These are phyloP conservation scores for Thereva nobilitata DNA, from an alignment of 2,888 invertebrate species.

Conservation along the genomic window DNA sequence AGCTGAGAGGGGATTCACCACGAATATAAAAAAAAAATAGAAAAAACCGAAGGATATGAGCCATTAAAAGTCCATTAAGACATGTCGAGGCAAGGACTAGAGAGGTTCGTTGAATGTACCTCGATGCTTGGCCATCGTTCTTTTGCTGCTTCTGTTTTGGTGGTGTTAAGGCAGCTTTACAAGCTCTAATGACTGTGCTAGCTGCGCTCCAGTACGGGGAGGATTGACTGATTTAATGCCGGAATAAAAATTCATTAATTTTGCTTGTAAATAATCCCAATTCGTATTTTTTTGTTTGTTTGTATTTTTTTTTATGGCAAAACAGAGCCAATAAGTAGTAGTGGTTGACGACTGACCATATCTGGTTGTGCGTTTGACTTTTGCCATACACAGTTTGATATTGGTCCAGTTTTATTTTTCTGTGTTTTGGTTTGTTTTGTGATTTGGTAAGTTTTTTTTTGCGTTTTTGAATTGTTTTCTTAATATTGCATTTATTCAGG, in stretches of 20 bases:
- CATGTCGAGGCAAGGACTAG: slow-evolving; percentile 36
- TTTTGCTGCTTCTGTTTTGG: slow-evolving; percentile 22
- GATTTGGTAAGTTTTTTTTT: slow-evolving; percentile 20
- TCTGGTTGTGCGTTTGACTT: slow-evolving; percentile 11
- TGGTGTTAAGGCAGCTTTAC: slow-evolving; percentile 22
- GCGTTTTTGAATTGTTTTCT: not conserved
- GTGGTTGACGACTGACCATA: slow-evolving; percentile 23
- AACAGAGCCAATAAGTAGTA: slow-evolving; percentile 22
- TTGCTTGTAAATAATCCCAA: slow-evolving; percentile 26
- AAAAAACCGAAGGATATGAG: slow-evolving; percentile 35
- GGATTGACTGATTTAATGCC: slow-evolving; percentile 26
- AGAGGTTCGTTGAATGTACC: slow-evolving; percentile 26
- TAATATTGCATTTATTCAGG: too few relatives aligned
- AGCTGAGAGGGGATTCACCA: too few relatives aligned
- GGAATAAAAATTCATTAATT: slow-evolving; percentile 36
- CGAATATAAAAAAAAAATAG: slow-evolving; percentile 5
- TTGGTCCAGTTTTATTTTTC: too few relatives aligned
- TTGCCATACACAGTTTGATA: not conserved
- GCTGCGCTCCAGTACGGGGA: slow-evolving; percentile 4
- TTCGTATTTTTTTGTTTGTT: not conserved
- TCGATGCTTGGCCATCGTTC: slow-evolving; percentile 22
- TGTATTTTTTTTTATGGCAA: slow-evolving; percentile 1
- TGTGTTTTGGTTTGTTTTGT: too few relatives aligned
- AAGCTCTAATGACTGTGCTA: slow-evolving; percentile 22
- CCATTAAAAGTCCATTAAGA: slow-evolving; percentile 42